phyloP scores from a whole-genome alignment of 30 jellyfish, hydroid and myxozoan genomes.

The Aurelia sp. region DNA sequence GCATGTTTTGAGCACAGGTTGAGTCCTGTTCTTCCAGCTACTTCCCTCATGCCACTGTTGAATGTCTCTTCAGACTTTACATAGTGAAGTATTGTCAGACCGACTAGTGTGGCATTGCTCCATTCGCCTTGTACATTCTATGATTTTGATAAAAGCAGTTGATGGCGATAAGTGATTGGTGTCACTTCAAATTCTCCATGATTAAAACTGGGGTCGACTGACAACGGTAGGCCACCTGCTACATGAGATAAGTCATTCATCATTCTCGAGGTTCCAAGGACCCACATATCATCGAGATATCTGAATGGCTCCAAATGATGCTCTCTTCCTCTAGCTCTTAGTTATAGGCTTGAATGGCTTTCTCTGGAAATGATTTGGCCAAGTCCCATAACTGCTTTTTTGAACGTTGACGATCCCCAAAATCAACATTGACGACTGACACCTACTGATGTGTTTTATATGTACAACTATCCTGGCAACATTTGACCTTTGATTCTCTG shows the following conservation, averaged over 20 bases:
- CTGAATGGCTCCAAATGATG: slow-evolving; percentile 13
- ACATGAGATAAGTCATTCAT: neutral
- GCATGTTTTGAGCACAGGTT: neutral
- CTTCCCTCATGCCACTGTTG: slow-evolving; percentile 7
- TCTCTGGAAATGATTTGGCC: no score
- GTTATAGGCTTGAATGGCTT: neutral
- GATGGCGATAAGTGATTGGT: slow-evolving; percentile 29
- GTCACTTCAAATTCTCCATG: slow-evolving; percentile 17
- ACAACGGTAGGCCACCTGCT: neutral
- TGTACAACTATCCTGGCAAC: no score
- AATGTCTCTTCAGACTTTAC: slow-evolving; percentile 14
- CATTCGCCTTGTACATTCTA: neutral
- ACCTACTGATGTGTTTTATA: no score
- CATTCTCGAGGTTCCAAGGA: slow-evolving; percentile 14
- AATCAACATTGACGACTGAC: no score
- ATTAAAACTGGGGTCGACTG: slow-evolving; percentile 16
- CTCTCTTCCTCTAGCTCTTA: slow-evolving; percentile 11
- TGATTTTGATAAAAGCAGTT: neutral
- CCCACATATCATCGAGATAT: slow-evolving; percentile 26
- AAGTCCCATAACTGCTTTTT: no score
- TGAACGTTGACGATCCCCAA: no score
- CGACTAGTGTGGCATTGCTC: neutral
- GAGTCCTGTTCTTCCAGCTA: slow-evolving; percentile 11
- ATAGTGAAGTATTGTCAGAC: slow-evolving; percentile 13
- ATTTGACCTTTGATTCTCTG: no score